Evolutionary conservation across 2,888 invertebrate genomes (phyloP).

Genomic region (Chymomyza procnemis): DNA sequence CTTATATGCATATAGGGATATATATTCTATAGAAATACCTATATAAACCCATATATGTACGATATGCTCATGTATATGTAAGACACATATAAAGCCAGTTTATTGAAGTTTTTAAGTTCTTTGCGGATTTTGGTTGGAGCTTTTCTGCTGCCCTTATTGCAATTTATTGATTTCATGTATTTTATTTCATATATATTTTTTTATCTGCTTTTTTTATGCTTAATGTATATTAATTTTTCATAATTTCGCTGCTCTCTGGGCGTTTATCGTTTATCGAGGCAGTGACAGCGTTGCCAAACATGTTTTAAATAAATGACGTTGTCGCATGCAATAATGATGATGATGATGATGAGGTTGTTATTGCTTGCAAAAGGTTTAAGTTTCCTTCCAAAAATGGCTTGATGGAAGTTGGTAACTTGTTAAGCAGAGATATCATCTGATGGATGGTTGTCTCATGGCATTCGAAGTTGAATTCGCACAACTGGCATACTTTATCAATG

Average conservation of each 20-base stretch:
- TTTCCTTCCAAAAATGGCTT: constrained; percentile 18
- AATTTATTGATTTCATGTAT: constrained; percentile 64
- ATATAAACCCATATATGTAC: neutral
- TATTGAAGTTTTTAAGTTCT: constrained; percentile 37
- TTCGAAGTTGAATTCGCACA: constrained; percentile 41
- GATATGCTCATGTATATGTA: constrained; percentile 34
- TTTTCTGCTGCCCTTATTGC: constrained; percentile 35
- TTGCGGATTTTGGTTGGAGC: constrained; percentile 2
- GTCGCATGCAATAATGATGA: neutral
- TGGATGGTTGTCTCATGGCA: constrained; percentile 17
- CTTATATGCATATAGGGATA: constrained; percentile 11
- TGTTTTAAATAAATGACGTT: constrained; percentile 51
- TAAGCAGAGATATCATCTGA: neutral
- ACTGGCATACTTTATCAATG: constrained; percentile 25
- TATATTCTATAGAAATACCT: constrained; percentile 12
- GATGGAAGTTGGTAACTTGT: constrained; percentile 22
- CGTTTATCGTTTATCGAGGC: constrained; percentile 8
- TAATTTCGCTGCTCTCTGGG: constrained; percentile 39
- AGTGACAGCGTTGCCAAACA: constrained; percentile 3
- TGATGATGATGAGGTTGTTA: neutral
- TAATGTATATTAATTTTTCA: constrained; percentile 51
- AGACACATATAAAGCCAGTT: constrained; percentile 57
- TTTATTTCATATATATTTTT: neutral
- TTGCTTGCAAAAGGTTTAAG: constrained; percentile 25
- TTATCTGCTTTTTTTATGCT: neutral